phyloP scores from a whole-genome alignment of 2,888 invertebrate genomes.

The Spodoptera picta region DNA sequence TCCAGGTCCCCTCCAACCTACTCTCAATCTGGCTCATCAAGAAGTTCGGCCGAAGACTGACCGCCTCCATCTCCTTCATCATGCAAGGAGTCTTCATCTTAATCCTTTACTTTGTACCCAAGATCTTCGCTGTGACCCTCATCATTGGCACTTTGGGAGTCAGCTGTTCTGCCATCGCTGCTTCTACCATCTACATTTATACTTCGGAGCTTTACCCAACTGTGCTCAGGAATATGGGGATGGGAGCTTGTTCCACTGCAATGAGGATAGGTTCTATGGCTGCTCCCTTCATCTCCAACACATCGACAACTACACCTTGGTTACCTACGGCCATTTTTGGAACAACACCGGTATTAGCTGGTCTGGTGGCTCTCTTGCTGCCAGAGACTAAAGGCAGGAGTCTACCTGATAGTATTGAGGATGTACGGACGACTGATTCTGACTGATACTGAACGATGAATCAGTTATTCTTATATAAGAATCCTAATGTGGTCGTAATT shows the following conservation, averaged over 20 bases:
- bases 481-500: too few species aligned
- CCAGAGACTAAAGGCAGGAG: constrained; percentile 93
- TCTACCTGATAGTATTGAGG: constrained; percentile 93
- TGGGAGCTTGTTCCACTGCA: constrained; percentile 94
- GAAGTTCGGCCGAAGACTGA: constrained; percentile 90
- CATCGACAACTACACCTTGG: constrained; percentile 87
- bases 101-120: constrained; percentile 87
- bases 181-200: constrained; percentile 94
- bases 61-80: constrained; percentile 88
- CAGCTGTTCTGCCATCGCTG: constrained; percentile 93
- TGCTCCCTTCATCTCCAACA: constrained; percentile 93
- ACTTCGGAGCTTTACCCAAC: constrained; percentile 96
- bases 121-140: constrained; percentile 86
- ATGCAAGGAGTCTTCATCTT: constrained; percentile 90
- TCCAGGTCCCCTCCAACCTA: constrained; percentile 89
- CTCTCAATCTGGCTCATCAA: constrained; percentile 88
- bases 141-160: constrained; percentile 92
- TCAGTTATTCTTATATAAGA: too few species aligned
- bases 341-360: constrained; percentile 90
- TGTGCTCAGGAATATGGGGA: constrained; percentile 94
- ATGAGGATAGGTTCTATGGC: constrained; percentile 95
- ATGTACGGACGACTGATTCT: constrained; percentile 75
- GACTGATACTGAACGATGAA: too few species aligned
- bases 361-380: constrained; percentile 89
- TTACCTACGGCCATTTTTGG: constrained; percentile 93